Evolutionary conservation across 1,140 invertebrate species (phyloP), one percentile per base, ranked within the genome.

Genomic region (Zeugodacus cucurbitae): DNA sequence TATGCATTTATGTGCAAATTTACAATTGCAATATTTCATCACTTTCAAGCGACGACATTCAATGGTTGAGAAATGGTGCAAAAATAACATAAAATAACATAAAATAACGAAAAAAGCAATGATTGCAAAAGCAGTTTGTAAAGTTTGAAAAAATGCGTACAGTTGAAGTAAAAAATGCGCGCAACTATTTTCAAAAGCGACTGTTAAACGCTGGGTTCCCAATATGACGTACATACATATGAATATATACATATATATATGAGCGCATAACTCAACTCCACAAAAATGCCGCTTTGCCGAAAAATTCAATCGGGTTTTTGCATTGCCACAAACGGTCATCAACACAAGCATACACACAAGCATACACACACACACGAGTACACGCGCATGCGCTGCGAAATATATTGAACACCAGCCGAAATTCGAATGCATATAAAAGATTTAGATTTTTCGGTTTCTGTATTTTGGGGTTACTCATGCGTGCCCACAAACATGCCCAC

Each of bases 31-130:
- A 59, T 58, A 34, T 34, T 59, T 87, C 86, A 64, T 58, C 54
- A 87, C 54, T 59, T 62, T 59, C 57, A 87, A 58, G 48, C 57
- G 86, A 87, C 86, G 86, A 87, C 86, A 87, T 87, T 87, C 54
- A 37, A 59, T 37, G 26, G 58, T 62, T 62, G 17, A 14, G 48
- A 85, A 48, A 85, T 37, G 6, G 11, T 22, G n/a, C 78, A 3
- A 70, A 70, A 32, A 34, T 17, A 34, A 48, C 37, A 82, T 11
- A 22, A 41, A 70, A 17, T 37, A 70, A 62, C 54, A 59, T 34
- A 26, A 87, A 26, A 6, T 41, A 58, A n/a, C n/a, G n/a, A n/a
- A n/a, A n/a, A n/a, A 20, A 78, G 48, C 57, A 58, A 37, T 41
- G 32, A 87, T 87, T 64, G 59, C 32, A 59, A 58, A 87, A 48